Conservation (phyloP, 1,140 invertebrate species). For the Conus betulinus region DNA sequence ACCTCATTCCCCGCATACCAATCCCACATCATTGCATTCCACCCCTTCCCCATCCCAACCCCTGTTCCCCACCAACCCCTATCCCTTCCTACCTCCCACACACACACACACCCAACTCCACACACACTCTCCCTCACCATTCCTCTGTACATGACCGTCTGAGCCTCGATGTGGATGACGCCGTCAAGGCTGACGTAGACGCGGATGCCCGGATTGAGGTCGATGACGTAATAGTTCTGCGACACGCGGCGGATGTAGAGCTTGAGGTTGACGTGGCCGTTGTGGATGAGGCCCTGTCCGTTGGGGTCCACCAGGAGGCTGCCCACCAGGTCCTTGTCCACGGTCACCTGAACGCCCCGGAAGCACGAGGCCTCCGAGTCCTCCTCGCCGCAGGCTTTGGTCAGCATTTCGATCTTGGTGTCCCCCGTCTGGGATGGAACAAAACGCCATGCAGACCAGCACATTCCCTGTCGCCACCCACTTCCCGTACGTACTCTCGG, state of each 20-base stretch:
- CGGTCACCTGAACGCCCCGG: background rate
- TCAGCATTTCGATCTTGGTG: background rate
- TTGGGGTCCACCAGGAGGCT: background rate
- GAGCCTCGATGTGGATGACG: background rate
- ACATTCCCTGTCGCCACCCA: too few relatives aligned
- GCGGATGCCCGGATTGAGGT: conserved; percentile 22
- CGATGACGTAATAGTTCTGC: conserved; percentile 9
- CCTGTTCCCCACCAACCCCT: too few relatives aligned
- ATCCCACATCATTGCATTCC: too few relatives aligned
- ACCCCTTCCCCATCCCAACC: too few relatives aligned
- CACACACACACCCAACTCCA: too few relatives aligned
- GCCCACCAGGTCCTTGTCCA: background rate
- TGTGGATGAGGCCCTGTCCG: background rate
- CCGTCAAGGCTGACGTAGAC: background rate
- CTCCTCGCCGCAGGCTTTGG: background rate
- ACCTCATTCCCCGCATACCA: too few relatives aligned
- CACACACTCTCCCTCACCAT: background rate
- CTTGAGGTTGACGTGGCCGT: background rate
- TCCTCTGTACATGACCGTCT: background rate
- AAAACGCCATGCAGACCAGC: too few relatives aligned
- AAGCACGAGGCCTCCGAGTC: background rate
- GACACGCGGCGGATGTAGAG: background rate
- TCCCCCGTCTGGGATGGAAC: background rate
- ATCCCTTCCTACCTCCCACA: too few relatives aligned
- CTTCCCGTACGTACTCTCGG: too few relatives aligned